Base-by-base conservation (phyloP, 2,888 invertebrate genomes). In the Drosophila pseudotakahashii region DNA sequence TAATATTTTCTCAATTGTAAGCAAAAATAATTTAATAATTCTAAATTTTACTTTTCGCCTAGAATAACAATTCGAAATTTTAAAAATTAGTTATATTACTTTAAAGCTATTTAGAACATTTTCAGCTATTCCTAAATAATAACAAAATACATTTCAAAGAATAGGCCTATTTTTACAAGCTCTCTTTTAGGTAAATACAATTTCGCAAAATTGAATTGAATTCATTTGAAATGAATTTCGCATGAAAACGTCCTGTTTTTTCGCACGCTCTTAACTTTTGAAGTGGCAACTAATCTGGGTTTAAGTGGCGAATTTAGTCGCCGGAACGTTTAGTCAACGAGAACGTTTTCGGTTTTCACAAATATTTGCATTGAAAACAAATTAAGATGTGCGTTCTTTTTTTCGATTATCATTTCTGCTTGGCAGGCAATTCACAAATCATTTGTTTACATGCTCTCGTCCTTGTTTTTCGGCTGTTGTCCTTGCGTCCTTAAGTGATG, bases 401-500 rank as follows among this genome's bases (percentile, higher is more conserved):
- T 34, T 30, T 68, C 42, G 48, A 64, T 68, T 57, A 64, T 64
- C 62, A 51, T 45, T 66, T 68, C 51, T 26, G 36, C 62, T 51
- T 45, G 58, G 36, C 54, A 53, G 57, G 42, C 61, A 76, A 71
- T 81, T 78, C 76, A 55, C 74, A 78, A 78, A 66, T 66, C 70
- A 70, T 78, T 79, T 79, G 74, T 74, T 74, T 76, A 55, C 73
- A 37, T 57, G 37, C 52, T n/a, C 37, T 30, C 26, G n/a, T 16
- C 57, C 37, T 52, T 30, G 57, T 58, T 52, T 37, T 26, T 16
- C 30, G 19, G n/a, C 44, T 47, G 39, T 36, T 36, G 61, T 30
- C 54, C 60, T 69, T 45, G 50, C 70, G 69, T n/a, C n/a, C 51
- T 51, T 42, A 61, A 70, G 69, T 55, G 70, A 70, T 71, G 69